Evolutionary conservation across 1,140 invertebrate genomes (phyloP).

Genomic region (Drosophila takahashii): DNA sequence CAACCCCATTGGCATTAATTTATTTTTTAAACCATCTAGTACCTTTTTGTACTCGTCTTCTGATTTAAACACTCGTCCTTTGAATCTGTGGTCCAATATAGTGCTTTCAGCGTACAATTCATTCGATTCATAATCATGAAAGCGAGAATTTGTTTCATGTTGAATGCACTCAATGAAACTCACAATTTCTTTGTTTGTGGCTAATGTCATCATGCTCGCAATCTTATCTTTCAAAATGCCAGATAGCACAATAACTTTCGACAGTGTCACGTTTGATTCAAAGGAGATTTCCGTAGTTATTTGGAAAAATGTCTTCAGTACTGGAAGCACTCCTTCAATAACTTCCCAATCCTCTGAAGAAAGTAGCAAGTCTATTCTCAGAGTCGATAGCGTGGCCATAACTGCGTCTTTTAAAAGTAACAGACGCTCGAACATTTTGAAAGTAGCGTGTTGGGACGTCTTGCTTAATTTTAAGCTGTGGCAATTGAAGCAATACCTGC

Average conservation of each 20-base stretch:
- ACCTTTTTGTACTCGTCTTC: conserved; percentile 3
- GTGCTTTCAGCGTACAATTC: conserved; percentile 2
- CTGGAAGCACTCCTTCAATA: neutral
- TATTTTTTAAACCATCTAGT: no score
- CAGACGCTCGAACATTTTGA: conserved; percentile 17
- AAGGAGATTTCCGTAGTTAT: no score
- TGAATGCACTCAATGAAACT: no score
- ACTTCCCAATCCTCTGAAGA: no score
- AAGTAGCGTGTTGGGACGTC: conserved; percentile 7
- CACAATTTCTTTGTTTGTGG: neutral
- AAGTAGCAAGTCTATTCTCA: neutral
- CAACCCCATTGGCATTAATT: no score
- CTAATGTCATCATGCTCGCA: neutral
- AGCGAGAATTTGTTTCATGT: neutral
- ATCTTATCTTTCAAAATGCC: conserved; percentile 2
- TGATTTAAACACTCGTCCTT: conserved; percentile 6
- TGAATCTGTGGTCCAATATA: conserved; percentile 3
- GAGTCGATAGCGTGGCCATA: neutral
- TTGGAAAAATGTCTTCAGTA: neutral
- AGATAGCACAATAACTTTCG: conserved; percentile 6
- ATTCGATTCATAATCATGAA: neutral
- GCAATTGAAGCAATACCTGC: conserved; percentile 7
- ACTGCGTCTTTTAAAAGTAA: conserved; percentile 2
- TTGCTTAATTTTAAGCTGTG: conserved; percentile 1
- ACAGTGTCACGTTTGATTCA: neutral